These are phyloP conservation scores for Acrobasis repandana DNA, from an alignment of 2,888 invertebrate species.

Conservation along the genomic window DNA sequence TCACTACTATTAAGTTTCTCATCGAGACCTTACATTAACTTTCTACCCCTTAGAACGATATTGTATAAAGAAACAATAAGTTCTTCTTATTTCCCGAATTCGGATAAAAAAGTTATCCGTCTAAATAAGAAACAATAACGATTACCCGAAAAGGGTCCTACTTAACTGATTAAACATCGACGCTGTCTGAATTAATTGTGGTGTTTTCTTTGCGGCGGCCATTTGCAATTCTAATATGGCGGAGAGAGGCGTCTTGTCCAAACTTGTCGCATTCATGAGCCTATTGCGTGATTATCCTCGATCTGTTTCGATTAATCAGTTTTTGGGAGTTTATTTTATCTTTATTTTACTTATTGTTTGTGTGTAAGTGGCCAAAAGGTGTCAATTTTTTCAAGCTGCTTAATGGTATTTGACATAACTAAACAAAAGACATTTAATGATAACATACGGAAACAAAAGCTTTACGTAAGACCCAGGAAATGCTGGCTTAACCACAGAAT, in stretches of 20 bases:
- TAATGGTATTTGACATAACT: too few relatives aligned
- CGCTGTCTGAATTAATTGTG: constrained; percentile 70
- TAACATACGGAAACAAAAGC: too few relatives aligned
- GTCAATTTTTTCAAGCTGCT: too few relatives aligned
- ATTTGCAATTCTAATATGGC: constrained; percentile 72
- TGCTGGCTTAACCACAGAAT: too few relatives aligned
- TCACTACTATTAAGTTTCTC: neutral
- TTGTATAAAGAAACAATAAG: too few relatives aligned
- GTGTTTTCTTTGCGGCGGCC: constrained; percentile 67
- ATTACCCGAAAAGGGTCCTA: constrained; percentile 33
- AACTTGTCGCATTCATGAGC: constrained; percentile 41
- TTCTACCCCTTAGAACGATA: too few relatives aligned
- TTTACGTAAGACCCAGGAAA: too few relatives aligned
- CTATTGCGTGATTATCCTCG: constrained; percentile 24
- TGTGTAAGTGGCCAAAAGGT: too few relatives aligned
- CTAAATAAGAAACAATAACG: neutral
- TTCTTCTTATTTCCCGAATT: too few relatives aligned
- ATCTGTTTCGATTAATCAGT: neutral
- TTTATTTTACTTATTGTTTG: neutral
- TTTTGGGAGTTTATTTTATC: neutral
- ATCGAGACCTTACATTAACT: neutral
- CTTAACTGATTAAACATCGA: constrained; percentile 69
- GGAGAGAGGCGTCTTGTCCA: constrained; percentile 44
- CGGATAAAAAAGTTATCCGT: neutral
- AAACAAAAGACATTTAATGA: too few relatives aligned